Base-by-base conservation (phyloP, 92 coral and sea anemone species). In the Phenganax stokvisi region DNA sequence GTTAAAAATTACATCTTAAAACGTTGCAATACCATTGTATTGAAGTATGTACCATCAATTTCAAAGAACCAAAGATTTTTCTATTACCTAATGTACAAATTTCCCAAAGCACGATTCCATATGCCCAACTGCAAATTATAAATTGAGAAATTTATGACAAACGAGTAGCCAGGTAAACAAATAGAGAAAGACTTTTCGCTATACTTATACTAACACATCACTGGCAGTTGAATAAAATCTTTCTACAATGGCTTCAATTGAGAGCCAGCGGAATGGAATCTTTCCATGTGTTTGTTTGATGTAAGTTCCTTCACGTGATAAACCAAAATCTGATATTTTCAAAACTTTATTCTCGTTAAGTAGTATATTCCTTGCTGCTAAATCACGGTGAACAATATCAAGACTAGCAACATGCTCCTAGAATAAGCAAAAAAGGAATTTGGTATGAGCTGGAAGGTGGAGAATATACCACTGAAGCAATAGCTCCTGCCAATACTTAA, bases 51-150 rank as follows among this genome's bases (percentile, higher is more conserved):
- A 0, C 16, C 9, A 9, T 44, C 1, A 12, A 13, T 0, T 3
- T 9, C 13, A 51, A 66, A 37, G 47, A 12, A 66, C 3, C 3
- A 66, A 27, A 66, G n/a, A 3, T 10, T 7, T 53, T 30, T 20
- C 25, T 28, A 75, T 77, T 87, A 92, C 98, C 98, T 52, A 94
- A 86, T 53, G 98, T 94, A 78, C 98, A 94, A 68, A 94, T 94
- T 77, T 94, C 98, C 98, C 97, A 92, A 10, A 94, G 79, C 9
- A 94, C 97, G 44, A 94, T 89, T 1, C 98, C 98, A 86, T 92
- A 94, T 10, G 98, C 96, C 98, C 98, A 94, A 37, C 98, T 94
- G 81, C 8, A 54, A 64, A 64, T 64, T 20, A 15, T 5, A 76
- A 28, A 77, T 9, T 52, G 30, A 58, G 55, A 56, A 17, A 12